Evolutionary conservation across 2,888 invertebrate genomes (phyloP), one percentile per base, ranked within the genome.

Genomic region (Heliconius sara): DNA sequence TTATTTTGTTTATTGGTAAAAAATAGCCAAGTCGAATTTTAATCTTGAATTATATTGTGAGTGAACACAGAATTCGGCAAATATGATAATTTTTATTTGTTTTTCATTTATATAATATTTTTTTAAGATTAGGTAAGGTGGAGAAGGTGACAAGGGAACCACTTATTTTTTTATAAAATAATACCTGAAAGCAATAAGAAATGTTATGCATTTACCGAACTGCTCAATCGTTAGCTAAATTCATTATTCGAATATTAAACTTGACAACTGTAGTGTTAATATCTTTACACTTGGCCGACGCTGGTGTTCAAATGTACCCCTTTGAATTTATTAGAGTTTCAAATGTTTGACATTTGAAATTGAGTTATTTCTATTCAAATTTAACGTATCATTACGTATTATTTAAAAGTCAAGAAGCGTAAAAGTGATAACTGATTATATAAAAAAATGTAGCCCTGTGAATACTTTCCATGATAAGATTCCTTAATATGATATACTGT

Each of bases 231-330:
- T 68, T 25, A 70, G 5, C 43, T 43, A 25, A 68, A 70, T 70
- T 70, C 43, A 70, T 70, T 70, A 25, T 70, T 47, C 43, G 7
- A 47, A 16, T 43, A 43, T 25, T 68, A 27, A 70, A n/a, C 13
- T 70, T 70, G 70, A 70, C 43, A 25, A 43, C 16, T 70, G 70
- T 67, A 22, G 30, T 70, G 70, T 70, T 70, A 43, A 70, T 70
- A 70, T 70, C 70, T 70, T 70, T 19, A 70, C 70, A 39, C 70
- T 70, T 47, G 70, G 43, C 1, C n/a, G 43, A 47, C n/a, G 16
- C 39, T 16, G 70, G 43, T 47, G 43, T 16, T 43, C 16, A 2
- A 3, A 25, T 1, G 34, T 25, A 47, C 25, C 4, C 25, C 4
- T 70, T 47, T 70, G 16, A 70, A 70, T 43, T 68, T 68, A 68